A percentile compares a stretch with the other conserved stretches of the same genome.
These are phyloP conservation scores for Drosophila parabipectinata DNA, from an alignment of 1,140 invertebrate genomes.

Conservation along the genomic window DNA sequence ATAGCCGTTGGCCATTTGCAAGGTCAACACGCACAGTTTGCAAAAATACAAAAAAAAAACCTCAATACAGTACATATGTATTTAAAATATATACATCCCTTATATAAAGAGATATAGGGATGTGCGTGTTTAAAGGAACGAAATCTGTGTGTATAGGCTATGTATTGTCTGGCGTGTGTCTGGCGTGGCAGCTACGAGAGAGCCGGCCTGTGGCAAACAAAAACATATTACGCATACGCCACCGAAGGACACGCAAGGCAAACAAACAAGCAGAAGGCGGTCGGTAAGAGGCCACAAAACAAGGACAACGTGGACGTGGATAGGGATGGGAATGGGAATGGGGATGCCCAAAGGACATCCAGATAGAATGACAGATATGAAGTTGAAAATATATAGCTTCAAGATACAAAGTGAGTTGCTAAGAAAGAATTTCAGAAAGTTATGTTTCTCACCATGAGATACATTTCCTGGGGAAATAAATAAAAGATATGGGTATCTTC, in stretches of 20 bases:
- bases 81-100: not conserved
- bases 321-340: too few species aligned
- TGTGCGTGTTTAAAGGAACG: conserved; percentile 2
- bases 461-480: conserved; percentile 5
- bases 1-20: conserved; percentile 62
- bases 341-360: not conserved
- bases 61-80: conserved; percentile 12
- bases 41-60: conserved; percentile 13
- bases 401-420: conserved; percentile 32
- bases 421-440: not conserved
- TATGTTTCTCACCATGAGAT: not conserved
- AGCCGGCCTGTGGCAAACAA: conserved; percentile 55
- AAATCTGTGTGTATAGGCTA: conserved; percentile 29
- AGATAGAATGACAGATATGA: conserved; percentile 25
- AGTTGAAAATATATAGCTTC: conserved; percentile 25
- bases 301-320: conserved; percentile 23
- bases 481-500: not conserved
- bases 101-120: not conserved
- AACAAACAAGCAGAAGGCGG: conserved; percentile 46
- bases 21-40: conserved; percentile 57
- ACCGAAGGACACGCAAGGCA: conserved; percentile 52
- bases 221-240: conserved; percentile 69
- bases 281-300: conserved; percentile 21
- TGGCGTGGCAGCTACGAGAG: conserved; percentile 22
- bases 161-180: conserved; percentile 56